A percentile compares a stretch with the other conserved stretches of the same genome.
phyloP scores from a whole-genome alignment of 1,140 invertebrate species.

The Proctacanthus coquilletti region DNA sequence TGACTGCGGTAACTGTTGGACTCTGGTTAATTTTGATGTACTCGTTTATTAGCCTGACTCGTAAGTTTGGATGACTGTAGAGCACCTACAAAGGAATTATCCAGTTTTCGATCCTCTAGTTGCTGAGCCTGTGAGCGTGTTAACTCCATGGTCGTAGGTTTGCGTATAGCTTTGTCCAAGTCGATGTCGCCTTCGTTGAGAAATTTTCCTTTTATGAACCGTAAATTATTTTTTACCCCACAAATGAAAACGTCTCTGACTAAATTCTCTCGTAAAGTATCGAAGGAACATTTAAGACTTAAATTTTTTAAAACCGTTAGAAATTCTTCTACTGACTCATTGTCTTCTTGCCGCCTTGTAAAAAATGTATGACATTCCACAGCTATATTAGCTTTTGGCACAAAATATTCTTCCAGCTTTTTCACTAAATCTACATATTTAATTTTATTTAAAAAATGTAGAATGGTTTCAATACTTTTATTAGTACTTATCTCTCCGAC shows the following conservation, averaged over 20 bases:
- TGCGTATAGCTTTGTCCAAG: conserved; percentile 12
- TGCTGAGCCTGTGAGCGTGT: background rate
- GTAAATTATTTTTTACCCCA: conserved; percentile 7
- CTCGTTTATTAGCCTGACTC: background rate
- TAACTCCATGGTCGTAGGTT: conserved; percentile 8
- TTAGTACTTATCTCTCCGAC: no score
- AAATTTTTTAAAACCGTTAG: background rate
- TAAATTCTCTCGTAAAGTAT: conserved; percentile 6
- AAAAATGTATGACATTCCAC: background rate
- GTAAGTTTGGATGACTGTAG: background rate
- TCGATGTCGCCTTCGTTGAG: conserved; percentile 12
- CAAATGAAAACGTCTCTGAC: conserved; percentile 3
- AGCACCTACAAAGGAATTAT: no score
- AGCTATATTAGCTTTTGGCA: no score
- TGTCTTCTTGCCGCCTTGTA: background rate
- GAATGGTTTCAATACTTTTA: no score
- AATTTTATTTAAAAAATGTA: no score
- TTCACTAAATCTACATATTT: no score
- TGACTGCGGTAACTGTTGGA: background rate
- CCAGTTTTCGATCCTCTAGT: no score
- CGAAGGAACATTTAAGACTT: conserved; percentile 6
- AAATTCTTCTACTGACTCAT: background rate
- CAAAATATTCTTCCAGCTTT: no score
- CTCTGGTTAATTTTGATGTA: background rate
- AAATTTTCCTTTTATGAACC: conserved; percentile 12